Evolutionary conservation across 2,888 invertebrate genomes (phyloP).

Genomic region (Hirtodrosophila trivittata): DNA sequence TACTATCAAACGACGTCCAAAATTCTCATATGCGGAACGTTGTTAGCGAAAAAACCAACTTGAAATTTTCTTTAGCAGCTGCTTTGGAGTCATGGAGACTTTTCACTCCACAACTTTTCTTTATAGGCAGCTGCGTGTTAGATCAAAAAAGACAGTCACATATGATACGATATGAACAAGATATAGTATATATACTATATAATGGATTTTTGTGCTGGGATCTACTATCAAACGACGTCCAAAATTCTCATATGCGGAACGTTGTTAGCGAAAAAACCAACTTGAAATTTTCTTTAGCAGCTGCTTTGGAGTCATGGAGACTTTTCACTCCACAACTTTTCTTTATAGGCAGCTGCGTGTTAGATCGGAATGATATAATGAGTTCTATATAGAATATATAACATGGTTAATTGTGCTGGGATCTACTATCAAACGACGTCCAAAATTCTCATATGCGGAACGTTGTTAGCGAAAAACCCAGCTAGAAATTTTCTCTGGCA

Average conservation of each 20-base stretch:
- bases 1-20: conserved; percentile 58
- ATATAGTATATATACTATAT: background rate
- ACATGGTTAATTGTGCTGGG: conserved; percentile 45
- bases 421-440: conserved; percentile 74
- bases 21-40: conserved; percentile 32
- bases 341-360: conserved; percentile 24
- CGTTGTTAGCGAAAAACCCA: conserved; percentile 74
- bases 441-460: conserved; percentile 36
- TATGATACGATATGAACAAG: too few relatives aligned
- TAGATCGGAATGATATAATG: too few relatives aligned
- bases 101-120: background rate
- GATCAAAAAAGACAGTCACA: too few relatives aligned
- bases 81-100: conserved; percentile 23
- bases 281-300: conserved; percentile 50
- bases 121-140: conserved; percentile 24
- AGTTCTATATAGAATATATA: background rate
- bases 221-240: conserved; percentile 74
- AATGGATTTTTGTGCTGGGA: conserved; percentile 44
- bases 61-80: conserved; percentile 47
- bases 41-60: conserved; percentile 73
- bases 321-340: background rate
- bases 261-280: conserved; percentile 73
- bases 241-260: conserved; percentile 39
- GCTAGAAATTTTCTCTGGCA: conserved; percentile 49
- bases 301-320: conserved; percentile 23